These are phyloP conservation scores for Orthonevra nobilis DNA, from an alignment of 2,888 invertebrate genomes.

Conservation along the genomic window DNA sequence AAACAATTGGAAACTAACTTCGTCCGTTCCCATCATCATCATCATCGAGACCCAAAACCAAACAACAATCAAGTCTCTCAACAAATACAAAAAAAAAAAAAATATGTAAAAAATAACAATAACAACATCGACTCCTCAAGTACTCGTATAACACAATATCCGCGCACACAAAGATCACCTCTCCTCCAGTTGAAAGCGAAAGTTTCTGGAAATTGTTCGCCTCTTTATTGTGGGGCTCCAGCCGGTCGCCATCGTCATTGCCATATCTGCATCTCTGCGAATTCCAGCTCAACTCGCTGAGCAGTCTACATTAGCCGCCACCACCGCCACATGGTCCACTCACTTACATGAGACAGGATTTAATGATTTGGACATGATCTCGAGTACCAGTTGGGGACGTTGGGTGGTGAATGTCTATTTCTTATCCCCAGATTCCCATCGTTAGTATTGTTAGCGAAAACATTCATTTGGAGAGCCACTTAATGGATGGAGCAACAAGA, in stretches of 20 bases:
- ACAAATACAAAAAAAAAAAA: background rate
- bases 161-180: constrained; percentile 5
- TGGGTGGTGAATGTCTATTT: constrained; percentile 43
- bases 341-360: constrained; percentile 35
- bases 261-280: constrained; percentile 38
- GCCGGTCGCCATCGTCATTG: constrained; percentile 34
- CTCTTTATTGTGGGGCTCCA: constrained; percentile 18
- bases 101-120: constrained; percentile 2
- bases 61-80: constrained; percentile 31
- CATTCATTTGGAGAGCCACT: constrained; percentile 47
- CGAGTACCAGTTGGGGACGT: constrained; percentile 44
- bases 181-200: constrained; percentile 63
- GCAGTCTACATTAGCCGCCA: constrained; percentile 24
- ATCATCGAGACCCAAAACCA: too few species aligned
- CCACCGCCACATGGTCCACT: constrained; percentile 24
- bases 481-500: constrained; percentile 21
- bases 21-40: too few species aligned
- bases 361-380: constrained; percentile 21
- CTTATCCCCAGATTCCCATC: constrained; percentile 39
- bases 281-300: constrained; percentile 34
- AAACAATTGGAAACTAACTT: background rate
- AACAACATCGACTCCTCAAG: constrained; percentile 40
- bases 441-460: constrained; percentile 14
- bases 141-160: background rate
- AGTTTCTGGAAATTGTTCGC: constrained; percentile 58